Evolutionary conservation across 2,113 vertebrate genomes (phyloP), one percentile per base, ranked within the genome.

Genomic region (Caretta caretta): DNA sequence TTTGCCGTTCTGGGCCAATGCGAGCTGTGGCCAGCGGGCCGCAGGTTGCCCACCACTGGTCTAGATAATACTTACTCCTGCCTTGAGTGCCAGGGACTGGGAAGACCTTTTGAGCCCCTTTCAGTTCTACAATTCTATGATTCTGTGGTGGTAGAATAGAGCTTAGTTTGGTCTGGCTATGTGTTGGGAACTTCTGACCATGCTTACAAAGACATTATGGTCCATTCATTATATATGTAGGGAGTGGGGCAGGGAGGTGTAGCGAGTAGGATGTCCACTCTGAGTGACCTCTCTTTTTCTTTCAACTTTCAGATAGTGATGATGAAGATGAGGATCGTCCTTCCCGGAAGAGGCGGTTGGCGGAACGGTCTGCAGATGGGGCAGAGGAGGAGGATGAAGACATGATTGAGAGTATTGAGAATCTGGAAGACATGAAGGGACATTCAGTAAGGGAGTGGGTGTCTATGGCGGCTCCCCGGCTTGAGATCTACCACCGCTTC

Each of bases 371-470:
- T 7, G 99, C 99, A 0, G 99, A 99, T 3, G 99, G 99, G 0
- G 62, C 97, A 0, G 98, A 98, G 8, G 98, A 97, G 2, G 99
- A 99, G 0, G 99, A 99, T 0, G 99, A 99, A 79, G 99, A 99
- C 65, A 99, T 99, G 99, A 99, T 99, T 0, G 99, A 99, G 97
- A 99, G 99, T 97, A 99, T 99, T 3, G 99, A 99, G 97, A 99
- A 99, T 96, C 98, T 99, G 97, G 99, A 99, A 93, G 99, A 99
- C 95, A 99, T 99, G 98, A 99, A 99, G 96, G 99, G 99, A 10
- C 99, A 99, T 98, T 98, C 99, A 0, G 99, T 99, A 90, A 98
- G 99, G 12, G 99, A 99, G 97, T 99, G 99, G 99, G 99, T 99
- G 49, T 99, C 99, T 94, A 99, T 99, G 99, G 99, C 99, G 0